phyloP scores from a whole-genome alignment of 2,888 invertebrate species.

The Papilio demoleus region DNA sequence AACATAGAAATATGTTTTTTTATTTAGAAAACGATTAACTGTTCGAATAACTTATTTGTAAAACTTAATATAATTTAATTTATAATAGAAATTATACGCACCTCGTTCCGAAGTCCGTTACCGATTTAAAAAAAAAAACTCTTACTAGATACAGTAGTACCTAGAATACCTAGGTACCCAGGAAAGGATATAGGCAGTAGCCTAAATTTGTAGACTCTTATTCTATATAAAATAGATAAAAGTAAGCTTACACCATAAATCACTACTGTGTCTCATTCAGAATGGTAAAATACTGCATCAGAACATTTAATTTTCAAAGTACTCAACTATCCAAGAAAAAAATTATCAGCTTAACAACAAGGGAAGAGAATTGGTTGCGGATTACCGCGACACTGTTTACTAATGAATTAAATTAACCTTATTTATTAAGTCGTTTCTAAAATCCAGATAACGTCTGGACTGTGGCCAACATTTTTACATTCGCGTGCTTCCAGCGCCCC shows the following conservation, averaged over 20 bases:
- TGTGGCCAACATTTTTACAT: slow-evolving; percentile 36
- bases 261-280: not conserved
- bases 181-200: too few relatives aligned
- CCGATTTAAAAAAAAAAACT: too few relatives aligned
- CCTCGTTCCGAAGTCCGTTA: too few relatives aligned
- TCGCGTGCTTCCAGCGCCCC: slow-evolving; percentile 62
- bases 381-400: slow-evolving; percentile 15
- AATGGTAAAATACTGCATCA: not conserved
- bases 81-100: not conserved
- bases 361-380: slow-evolving; percentile 1
- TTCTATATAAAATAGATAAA: too few relatives aligned
- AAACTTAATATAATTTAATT: not conserved
- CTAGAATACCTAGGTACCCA: too few relatives aligned
- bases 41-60: not conserved
- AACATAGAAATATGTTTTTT: too few relatives aligned
- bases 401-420: slow-evolving; percentile 34
- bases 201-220: too few relatives aligned
- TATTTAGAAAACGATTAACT: not conserved
- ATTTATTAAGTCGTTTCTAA: slow-evolving; percentile 38
- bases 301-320: not conserved
- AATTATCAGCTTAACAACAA: slow-evolving; percentile 14
- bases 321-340: not conserved
- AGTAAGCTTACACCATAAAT: not conserved
- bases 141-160: too few relatives aligned
- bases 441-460: slow-evolving; percentile 30